phyloP scores from a whole-genome alignment of 2,888 invertebrate genomes.

The Notodonta dromedarius region DNA sequence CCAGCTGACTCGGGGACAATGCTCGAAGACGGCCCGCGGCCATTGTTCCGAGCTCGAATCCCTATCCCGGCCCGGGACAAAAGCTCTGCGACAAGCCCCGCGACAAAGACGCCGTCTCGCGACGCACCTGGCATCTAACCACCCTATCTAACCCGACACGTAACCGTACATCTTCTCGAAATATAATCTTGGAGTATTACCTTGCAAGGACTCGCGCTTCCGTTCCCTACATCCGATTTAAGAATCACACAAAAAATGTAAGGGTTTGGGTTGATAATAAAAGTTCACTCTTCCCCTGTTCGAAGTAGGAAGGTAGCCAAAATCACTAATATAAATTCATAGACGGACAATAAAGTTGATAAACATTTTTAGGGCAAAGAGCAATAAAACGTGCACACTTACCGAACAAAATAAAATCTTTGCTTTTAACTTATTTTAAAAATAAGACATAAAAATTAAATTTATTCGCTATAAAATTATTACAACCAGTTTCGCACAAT shows the following conservation, averaged over 20 bases:
- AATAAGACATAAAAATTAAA: slow-evolving; percentile 47
- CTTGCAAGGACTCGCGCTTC: slow-evolving; percentile 51
- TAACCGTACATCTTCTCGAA: slow-evolving; percentile 50
- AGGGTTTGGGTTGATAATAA: not conserved
- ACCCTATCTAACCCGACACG: slow-evolving; percentile 70
- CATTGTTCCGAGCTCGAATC: slow-evolving; percentile 64
- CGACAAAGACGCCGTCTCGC: slow-evolving; percentile 64
- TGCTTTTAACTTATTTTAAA: slow-evolving; percentile 38
- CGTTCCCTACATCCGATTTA: slow-evolving; percentile 55
- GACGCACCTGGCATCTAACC: slow-evolving; percentile 72
- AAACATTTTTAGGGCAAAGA: not conserved
- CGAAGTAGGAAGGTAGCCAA: not conserved
- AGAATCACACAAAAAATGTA: slow-evolving; percentile 9
- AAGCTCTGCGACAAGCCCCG: slow-evolving; percentile 63
- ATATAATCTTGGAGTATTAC: slow-evolving; percentile 48
- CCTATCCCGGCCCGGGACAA: slow-evolving; percentile 48
- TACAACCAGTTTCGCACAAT: slow-evolving; percentile 73
- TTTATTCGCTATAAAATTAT: slow-evolving; percentile 42
- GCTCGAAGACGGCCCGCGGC: slow-evolving; percentile 79
- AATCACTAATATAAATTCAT: not conserved
- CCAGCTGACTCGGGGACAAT: slow-evolving; percentile 80
- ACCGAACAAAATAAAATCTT: not conserved
- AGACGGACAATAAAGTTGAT: not conserved
- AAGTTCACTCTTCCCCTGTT: not conserved
- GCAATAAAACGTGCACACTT: not conserved